A percentile compares a stretch with the other conserved stretches of the same genome.
These are phyloP conservation scores for Buceros bicornis DNA, from an alignment of 2,797 vertebrate genomes.

Conservation along the genomic window DNA sequence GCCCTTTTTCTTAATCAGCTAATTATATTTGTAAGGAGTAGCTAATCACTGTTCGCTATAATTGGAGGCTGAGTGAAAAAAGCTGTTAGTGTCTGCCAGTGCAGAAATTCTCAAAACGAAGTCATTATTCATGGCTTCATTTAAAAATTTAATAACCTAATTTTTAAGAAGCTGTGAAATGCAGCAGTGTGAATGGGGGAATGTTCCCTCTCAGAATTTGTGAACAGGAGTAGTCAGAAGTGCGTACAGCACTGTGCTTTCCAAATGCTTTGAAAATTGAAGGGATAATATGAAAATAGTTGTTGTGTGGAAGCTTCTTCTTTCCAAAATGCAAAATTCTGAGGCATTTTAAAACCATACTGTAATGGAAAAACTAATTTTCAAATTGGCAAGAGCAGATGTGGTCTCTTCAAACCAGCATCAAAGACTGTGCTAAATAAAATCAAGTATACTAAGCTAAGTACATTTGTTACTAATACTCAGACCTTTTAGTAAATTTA, in stretches of 20 bases:
- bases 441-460: background rate
- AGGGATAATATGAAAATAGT: background rate
- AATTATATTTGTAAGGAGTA: slow-evolving; percentile 39
- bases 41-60: slow-evolving; percentile 31
- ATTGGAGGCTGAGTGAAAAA: slow-evolving; percentile 19
- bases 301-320: background rate
- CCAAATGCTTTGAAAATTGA: background rate
- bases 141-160: background rate
- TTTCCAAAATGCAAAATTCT: slow-evolving; percentile 27
- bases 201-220: background rate
- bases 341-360: background rate
- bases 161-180: slow-evolving; percentile 3
- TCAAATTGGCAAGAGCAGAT: background rate
- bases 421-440: background rate
- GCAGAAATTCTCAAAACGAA: slow-evolving; percentile 30
- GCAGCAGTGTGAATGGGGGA: background rate
- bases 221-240: background rate
- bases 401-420: background rate
- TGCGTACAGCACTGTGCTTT: background rate
- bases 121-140: slow-evolving; percentile 6
- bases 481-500: background rate
- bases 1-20: slow-evolving; percentile 31
- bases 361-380: background rate
- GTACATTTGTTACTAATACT: background rate
- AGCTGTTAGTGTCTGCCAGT: background rate